phyloP scores from a whole-genome alignment of 2,113 vertebrate species.

The Gymnogyps californianus region DNA sequence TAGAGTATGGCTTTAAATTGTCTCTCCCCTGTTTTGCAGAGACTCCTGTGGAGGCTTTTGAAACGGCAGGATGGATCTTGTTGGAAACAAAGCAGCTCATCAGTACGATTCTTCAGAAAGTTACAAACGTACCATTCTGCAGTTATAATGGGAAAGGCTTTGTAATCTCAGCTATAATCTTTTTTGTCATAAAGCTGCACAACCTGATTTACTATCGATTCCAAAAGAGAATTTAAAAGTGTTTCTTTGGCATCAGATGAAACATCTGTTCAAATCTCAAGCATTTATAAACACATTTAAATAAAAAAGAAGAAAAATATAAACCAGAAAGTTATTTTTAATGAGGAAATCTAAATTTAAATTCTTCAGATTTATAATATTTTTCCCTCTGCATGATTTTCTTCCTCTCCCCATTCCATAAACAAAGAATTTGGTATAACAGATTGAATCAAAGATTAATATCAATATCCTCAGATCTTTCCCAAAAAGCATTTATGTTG shows the following conservation, averaged over 20 bases:
- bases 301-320: neutral
- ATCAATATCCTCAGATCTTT: neutral
- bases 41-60: neutral
- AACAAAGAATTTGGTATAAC: neutral
- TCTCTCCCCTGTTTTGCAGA: neutral
- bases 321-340: neutral
- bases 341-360: neutral
- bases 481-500: neutral
- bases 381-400: neutral
- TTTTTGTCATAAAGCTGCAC: neutral
- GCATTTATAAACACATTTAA: neutral
- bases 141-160: neutral
- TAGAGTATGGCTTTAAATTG: neutral
- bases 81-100: neutral
- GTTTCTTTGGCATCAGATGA: neutral
- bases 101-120: neutral
- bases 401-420: neutral
- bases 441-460: neutral
- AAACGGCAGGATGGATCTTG: neutral
- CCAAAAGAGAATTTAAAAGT: neutral
- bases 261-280: neutral
- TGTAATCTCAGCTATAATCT: neutral
- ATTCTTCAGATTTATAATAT: neutral
- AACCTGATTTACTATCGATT: neutral
- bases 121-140: neutral